phyloP scores from a whole-genome alignment of 2,888 invertebrate species.

The Aporophyla nigra region DNA sequence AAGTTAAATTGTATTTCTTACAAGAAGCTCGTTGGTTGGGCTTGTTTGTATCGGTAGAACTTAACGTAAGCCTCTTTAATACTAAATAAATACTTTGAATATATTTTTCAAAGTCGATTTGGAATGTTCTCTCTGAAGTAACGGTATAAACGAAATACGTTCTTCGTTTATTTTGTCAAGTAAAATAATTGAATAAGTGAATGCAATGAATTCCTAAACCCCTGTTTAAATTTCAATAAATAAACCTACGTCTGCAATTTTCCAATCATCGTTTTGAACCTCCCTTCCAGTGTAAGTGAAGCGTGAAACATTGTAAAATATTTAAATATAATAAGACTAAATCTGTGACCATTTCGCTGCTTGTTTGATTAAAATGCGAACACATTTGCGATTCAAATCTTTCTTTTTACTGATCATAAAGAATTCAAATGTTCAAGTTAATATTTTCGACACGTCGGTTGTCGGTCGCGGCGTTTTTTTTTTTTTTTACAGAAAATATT shows the following conservation, averaged over 20 bases:
- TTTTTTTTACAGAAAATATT: slow-evolving; percentile 66
- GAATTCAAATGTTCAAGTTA: slow-evolving; percentile 88
- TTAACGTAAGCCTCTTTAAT: slow-evolving; percentile 79
- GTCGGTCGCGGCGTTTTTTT: slow-evolving; percentile 69
- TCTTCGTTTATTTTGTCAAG: slow-evolving; percentile 10
- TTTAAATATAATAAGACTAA: slow-evolving; percentile 66
- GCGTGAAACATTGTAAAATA: slow-evolving; percentile 59
- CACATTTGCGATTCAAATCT: slow-evolving; percentile 89
- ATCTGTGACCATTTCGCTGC: slow-evolving; percentile 71
- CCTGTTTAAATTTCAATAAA: slow-evolving; percentile 21
- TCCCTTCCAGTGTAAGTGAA: slow-evolving; percentile 9
- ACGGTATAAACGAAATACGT: slow-evolving; percentile 4
- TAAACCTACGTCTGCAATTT: slow-evolving; percentile 33
- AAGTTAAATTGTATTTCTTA: slow-evolving; percentile 89
- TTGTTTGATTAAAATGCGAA: slow-evolving; percentile 88
- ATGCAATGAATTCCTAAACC: slow-evolving; percentile 16
- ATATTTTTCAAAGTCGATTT: slow-evolving; percentile 63
- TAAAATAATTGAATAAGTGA: slow-evolving; percentile 3
- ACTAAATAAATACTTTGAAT: slow-evolving; percentile 75
- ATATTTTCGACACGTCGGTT: slow-evolving; percentile 88
- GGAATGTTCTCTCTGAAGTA: slow-evolving; percentile 28
- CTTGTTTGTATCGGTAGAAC: slow-evolving; percentile 80
- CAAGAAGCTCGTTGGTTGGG: slow-evolving; percentile 76
- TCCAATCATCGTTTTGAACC: slow-evolving; percentile 26
- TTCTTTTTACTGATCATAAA: slow-evolving; percentile 90